Conservation (phyloP, 2,113 vertebrate genomes). For the Oxyruncus cristatus region DNA sequence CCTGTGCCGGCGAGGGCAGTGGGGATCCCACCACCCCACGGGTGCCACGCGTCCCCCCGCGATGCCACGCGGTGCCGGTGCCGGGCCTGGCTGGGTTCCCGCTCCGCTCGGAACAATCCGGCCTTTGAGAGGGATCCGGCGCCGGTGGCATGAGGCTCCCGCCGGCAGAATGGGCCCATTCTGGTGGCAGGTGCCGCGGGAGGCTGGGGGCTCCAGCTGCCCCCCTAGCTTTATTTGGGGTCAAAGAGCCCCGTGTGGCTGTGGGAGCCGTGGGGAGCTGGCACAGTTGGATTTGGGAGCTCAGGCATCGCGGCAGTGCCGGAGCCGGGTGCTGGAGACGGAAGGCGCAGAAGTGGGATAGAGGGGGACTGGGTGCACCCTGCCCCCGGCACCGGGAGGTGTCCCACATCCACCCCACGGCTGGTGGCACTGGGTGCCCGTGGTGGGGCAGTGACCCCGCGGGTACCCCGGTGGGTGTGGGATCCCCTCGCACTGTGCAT, state of each 20-base stretch:
- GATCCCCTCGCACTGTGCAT: fast-evolving
- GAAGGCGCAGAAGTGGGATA: neutral
- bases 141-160: neutral
- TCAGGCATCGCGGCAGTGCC: fast-evolving
- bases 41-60: neutral
- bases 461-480: fast-evolving
- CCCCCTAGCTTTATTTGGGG: neutral
- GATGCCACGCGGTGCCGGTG: neutral
- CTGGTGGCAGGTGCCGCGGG: neutral
- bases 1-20: fast-evolving
- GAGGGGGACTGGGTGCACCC: neutral
- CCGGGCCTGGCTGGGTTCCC: neutral
- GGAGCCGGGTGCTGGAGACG: fast-evolving
- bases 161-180: neutral
- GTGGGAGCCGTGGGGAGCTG: neutral
- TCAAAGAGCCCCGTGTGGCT: fast-evolving
- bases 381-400: no score
- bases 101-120: neutral
- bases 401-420: neutral
- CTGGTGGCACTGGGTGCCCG: neutral
- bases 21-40: neutral
- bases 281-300: neutral
- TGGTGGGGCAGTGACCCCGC: neutral
- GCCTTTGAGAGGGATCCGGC: neutral
- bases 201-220: neutral